Evolutionary conservation across 2,113 vertebrate genomes (phyloP).

Genomic region (Lynx canadensis): DNA sequence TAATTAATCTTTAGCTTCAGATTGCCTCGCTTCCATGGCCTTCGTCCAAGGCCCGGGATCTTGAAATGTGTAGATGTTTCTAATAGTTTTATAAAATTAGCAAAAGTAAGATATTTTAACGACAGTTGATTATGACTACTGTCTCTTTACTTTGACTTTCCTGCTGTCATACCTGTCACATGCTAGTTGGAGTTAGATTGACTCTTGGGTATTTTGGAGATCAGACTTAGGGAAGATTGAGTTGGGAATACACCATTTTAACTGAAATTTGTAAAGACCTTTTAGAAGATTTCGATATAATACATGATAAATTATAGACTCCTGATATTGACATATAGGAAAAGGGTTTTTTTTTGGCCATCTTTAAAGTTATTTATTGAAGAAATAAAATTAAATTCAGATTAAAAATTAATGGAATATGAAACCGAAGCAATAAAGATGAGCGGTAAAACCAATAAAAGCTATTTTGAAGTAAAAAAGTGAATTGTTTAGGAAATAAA

Average conservation of each 20-base stretch:
- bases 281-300: not conserved
- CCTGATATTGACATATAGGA: not conserved
- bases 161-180: not conserved
- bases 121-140: not conserved
- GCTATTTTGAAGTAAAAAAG: not conserved
- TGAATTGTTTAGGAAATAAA: not conserved
- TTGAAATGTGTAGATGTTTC: not conserved
- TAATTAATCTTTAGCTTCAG: not conserved
- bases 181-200: not conserved
- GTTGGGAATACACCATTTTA: not conserved
- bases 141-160: not conserved
- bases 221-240: not conserved
- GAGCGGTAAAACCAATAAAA: not conserved
- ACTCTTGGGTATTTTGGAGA: not conserved
- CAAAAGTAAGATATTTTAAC: not conserved
- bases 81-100: slow-evolving; percentile 5
- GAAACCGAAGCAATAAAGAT: not conserved
- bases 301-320: not conserved
- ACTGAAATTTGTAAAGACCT: not conserved
- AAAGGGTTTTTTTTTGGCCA: not conserved
- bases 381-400: not conserved
- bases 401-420: not conserved
- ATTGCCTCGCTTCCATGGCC: not conserved
- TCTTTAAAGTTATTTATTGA: not conserved
- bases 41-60: not conserved